Evolutionary conservation across 2,888 invertebrate genomes (phyloP).

Genomic region (Balanococcus diminutus): DNA sequence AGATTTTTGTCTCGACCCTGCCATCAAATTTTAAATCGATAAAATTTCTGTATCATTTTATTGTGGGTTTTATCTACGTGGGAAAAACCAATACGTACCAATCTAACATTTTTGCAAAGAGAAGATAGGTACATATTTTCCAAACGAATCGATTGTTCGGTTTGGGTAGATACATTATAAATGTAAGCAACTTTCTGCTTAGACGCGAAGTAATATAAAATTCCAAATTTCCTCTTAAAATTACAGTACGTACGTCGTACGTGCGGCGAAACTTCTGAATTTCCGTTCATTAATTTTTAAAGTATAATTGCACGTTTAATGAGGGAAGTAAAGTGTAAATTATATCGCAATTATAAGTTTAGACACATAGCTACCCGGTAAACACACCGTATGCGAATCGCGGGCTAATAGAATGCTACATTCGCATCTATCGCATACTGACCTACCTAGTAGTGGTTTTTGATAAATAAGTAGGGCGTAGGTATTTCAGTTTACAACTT

Average conservation of each 20-base stretch:
- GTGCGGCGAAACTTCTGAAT: not conserved
- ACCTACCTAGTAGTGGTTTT: too few relatives aligned
- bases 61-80: not conserved
- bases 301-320: not conserved
- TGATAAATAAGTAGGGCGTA: too few relatives aligned
- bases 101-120: not conserved
- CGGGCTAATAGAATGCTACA: too few relatives aligned
- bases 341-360: too few relatives aligned
- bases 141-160: not conserved
- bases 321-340: too few relatives aligned
- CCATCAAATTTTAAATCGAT: constrained; percentile 23
- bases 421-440: too few relatives aligned
- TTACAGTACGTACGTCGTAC: not conserved
- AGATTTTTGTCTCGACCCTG: constrained; percentile 4
- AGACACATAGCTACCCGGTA: too few relatives aligned
- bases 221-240: not conserved
- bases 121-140: constrained; percentile 32
- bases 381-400: too few relatives aligned
- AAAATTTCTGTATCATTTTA: constrained; percentile 12
- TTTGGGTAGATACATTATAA: not conserved
- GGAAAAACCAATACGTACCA: not conserved
- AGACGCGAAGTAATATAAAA: not conserved
- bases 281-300: not conserved
- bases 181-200: too few relatives aligned
- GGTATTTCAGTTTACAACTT: too few relatives aligned